These are phyloP conservation scores for Lamellibrachia satsuma DNA, from an alignment of 2,888 invertebrate genomes.

Conservation along the genomic window DNA sequence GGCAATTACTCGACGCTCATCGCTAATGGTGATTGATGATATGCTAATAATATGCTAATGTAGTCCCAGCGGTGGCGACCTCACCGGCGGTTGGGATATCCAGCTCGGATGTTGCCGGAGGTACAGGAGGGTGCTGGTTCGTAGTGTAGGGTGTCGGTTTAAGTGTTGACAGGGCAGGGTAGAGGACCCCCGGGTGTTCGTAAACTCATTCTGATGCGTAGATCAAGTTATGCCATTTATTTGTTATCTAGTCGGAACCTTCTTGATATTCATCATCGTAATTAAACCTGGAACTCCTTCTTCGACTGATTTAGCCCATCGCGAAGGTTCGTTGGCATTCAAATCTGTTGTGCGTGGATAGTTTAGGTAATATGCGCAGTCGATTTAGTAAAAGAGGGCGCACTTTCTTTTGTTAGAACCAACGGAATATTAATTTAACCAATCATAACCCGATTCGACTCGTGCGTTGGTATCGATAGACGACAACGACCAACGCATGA, in stretches of 20 bases:
- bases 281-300: no score
- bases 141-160: background rate
- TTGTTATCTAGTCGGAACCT: no score
- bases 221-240: no score
- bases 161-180: background rate
- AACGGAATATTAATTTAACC: background rate
- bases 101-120: background rate
- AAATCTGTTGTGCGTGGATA: no score
- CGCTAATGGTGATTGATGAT: slow-evolving; percentile 17
- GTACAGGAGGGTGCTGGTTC: background rate
- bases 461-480: background rate
- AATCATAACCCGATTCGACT: background rate
- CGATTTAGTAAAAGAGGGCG: no score
- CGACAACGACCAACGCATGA: background rate
- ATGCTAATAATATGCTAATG: slow-evolving; percentile 4
- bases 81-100: background rate
- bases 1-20: background rate
- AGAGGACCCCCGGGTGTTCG: background rate
- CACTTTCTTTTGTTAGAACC: no score
- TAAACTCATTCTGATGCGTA: background rate
- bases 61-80: background rate
- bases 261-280: no score
- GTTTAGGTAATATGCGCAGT: no score
- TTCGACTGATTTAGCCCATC: no score
- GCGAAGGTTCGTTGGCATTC: no score